Base-by-base conservation (phyloP, 2,888 invertebrate genomes). In the Hydrotaea diabolus region DNA sequence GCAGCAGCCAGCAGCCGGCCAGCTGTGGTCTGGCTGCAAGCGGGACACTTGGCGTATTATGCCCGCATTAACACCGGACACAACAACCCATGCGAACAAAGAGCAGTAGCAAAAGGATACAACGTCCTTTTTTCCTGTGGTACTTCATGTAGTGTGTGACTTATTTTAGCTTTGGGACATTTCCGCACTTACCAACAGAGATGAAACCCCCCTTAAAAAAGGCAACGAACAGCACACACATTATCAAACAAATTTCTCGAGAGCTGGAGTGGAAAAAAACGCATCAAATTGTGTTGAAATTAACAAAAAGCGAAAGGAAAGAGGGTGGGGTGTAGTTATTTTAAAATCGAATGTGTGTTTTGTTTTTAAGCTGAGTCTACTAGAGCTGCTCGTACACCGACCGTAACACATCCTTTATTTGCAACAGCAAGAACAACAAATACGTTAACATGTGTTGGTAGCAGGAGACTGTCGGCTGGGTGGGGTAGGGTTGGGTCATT, bases 191-290 rank as follows among this genome's bases (percentile, higher is more conserved):
- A 86, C 85, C 79, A 73, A 83, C 76, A n/a, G 57, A 78, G 53
- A 21, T 5, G 21, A 46, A 13, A 19, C 55, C 75, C 75, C 46
- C 69, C 26, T 46, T 15, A 69, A 66, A 72, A 53, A 75, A 73
- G 69, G 69, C 69, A 69, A 88, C 3, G 7, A 7, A 7, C 31
- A 31, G 9, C 39, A 39, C 88, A 86, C 87, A 89, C 88, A 90
- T 90, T 90, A 90, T 89, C 89, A 89, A 90, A 89, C 88, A 89
- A 89, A 89, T 89, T 89, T 71, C 53, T 39, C n/a, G n/a, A 31
- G 31, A 31, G 7, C n/a, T n/a, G n/a, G n/a, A n/a, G n/a, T n/a
- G 7, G 7, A 31, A 77, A 62, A 59, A 19, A 46, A 26, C 59
- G 31, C 59, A 82, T 71, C 55, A 77, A 49, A 77, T 77, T 84